phyloP scores from a whole-genome alignment of 2,888 invertebrate genomes.

The Apotomis betuletana region DNA sequence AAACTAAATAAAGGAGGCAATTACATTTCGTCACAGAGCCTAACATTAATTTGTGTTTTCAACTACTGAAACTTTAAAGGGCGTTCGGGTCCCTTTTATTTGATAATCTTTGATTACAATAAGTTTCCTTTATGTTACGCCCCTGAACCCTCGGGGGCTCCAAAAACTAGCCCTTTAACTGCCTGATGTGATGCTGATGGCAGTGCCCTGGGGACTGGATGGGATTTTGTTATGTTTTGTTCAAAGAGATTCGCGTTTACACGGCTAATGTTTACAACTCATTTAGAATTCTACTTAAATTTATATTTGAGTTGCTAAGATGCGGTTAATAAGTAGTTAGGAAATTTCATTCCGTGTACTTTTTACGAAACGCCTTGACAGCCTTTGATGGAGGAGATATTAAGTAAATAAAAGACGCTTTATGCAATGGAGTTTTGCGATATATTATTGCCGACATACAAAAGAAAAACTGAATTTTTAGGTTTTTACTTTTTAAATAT shows the following conservation, averaged over 20 bases:
- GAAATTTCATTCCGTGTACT: too few relatives aligned
- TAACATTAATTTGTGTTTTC: slow-evolving; percentile 5
- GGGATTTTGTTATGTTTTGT: slow-evolving; percentile 22
- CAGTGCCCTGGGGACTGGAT: slow-evolving; percentile 2
- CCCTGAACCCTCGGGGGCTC: slow-evolving; percentile 6
- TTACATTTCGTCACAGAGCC: not conserved
- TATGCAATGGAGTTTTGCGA: too few relatives aligned
- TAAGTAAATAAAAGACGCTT: too few relatives aligned
- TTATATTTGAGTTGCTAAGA: too few relatives aligned
- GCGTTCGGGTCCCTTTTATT: slow-evolving; percentile 9
- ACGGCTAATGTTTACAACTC: not conserved
- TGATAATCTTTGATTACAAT: slow-evolving; percentile 20
- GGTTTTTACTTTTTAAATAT: too few relatives aligned
- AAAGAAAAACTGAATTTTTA: too few relatives aligned
- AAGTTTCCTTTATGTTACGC: slow-evolving; percentile 18
- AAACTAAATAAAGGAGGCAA: not conserved
- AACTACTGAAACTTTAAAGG: slow-evolving; percentile 7
- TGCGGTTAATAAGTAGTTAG: too few relatives aligned
- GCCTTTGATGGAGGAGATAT: too few relatives aligned
- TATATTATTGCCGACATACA: too few relatives aligned
- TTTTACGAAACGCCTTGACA: too few relatives aligned
- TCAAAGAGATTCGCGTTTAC: not conserved
- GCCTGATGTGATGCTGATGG: slow-evolving; percentile 14
- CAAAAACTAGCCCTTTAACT: slow-evolving; percentile 31
- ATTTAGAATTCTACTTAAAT: not conserved